phyloP scores from a whole-genome alignment of 2,113 vertebrate species.

The Centropus unirufus region DNA sequence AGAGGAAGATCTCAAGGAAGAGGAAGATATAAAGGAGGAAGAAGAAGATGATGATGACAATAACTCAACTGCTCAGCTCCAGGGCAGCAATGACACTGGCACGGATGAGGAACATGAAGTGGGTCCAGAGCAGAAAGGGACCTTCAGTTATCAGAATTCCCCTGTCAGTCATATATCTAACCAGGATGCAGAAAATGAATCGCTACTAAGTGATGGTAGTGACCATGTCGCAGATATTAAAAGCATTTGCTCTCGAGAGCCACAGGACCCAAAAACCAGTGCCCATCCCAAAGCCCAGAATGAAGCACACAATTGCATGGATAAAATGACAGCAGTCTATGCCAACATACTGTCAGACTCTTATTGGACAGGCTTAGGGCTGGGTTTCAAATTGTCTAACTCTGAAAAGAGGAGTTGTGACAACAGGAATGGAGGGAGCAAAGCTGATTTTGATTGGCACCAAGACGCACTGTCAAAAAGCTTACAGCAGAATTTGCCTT shows the following conservation, averaged over 20 bases:
- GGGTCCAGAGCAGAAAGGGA: slow-evolving; percentile 90
- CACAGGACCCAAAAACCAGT: slow-evolving; percentile 77
- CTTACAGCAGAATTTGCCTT: slow-evolving; percentile 90
- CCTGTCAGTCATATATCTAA: slow-evolving; percentile 92
- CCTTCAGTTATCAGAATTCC: slow-evolving; percentile 95
- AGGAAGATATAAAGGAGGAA: slow-evolving; percentile 85
- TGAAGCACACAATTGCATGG: slow-evolving; percentile 89
- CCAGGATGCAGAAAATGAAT: slow-evolving; percentile 93
- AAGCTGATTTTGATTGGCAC: slow-evolving; percentile 96
- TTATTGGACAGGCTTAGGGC: slow-evolving; percentile 94
- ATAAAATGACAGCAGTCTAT: slow-evolving; percentile 97
- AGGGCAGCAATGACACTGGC: slow-evolving; percentile 86
- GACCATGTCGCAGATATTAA: slow-evolving; percentile 94
- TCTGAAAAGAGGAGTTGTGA: slow-evolving; percentile 90
- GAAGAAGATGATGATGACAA: slow-evolving; percentile 89
- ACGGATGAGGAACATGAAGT: slow-evolving; percentile 91
- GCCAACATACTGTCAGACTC: slow-evolving; percentile 97
- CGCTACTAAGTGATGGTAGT: slow-evolving; percentile 90
- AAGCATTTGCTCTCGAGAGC: slow-evolving; percentile 84
- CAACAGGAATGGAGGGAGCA: slow-evolving; percentile 87
- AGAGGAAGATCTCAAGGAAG: slow-evolving; percentile 87
- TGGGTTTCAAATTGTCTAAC: slow-evolving; percentile 89
- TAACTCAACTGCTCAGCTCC: slow-evolving; percentile 85
- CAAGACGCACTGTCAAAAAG: slow-evolving; percentile 96
- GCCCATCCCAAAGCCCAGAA: slow-evolving; percentile 79